Evolutionary conservation across 2,888 invertebrate genomes (phyloP), one percentile per base, ranked within the genome.

Genomic region (Lochmaea capreae): DNA sequence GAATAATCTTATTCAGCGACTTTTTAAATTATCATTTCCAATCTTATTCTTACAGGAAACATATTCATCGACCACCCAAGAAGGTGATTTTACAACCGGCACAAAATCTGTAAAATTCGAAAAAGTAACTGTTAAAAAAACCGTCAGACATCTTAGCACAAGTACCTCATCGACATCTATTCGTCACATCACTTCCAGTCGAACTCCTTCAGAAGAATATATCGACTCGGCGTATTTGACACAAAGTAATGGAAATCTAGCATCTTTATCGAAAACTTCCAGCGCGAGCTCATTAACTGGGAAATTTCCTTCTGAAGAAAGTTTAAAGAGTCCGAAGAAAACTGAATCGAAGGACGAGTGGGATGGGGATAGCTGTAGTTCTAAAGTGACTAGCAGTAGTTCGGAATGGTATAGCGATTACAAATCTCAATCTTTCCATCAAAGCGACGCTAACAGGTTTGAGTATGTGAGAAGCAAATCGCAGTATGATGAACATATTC

Each of bases 401-500:
- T 83, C 86, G 52, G 90, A 91, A 80, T 91, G 91, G 91, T 91
- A 91, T 81, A 87, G 88, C 79, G 91, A 91, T 80, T 91, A 90
- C 80, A 86, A 88, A 75, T 88, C 87, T 79, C 89, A 89, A 80
- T 89, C 89, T 83, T 89, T 94, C 85, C 93, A 93, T 80, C 89
- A 89, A 84, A 89, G 90, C 71, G 91, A 91, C 77, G 89, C 92
- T 75, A 90, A 91, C 62, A 91, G 91, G 84, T 91, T 92, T 88
- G 93, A 94, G 80, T 93, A 91, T 83, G 90, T 92, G 78, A 90
- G 94, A 85, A 94, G 93, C 88, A 93, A 93, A 85, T 93, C 93
- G 83, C 94, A 95, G 87, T 95, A 94, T 88, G 96, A 96, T 87
- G 92, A 93, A 71, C 95, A 95, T 88, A 96, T 96, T 86, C 93